Base-by-base conservation (phyloP, 2,113 vertebrate genomes). In the Alaudala cheleensis region DNA sequence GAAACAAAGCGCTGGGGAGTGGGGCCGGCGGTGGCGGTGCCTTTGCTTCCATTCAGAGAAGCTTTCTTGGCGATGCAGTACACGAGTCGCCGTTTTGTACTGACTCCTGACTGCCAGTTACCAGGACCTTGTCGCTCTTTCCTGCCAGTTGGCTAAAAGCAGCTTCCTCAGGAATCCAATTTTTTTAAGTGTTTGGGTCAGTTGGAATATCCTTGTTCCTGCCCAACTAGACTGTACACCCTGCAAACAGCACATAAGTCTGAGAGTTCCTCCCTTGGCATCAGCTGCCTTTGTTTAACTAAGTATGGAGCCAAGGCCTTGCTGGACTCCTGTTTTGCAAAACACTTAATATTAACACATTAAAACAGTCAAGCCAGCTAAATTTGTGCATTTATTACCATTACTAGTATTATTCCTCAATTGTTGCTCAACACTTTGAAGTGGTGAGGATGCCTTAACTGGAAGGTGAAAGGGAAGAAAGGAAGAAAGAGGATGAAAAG, bases 161-260 rank as follows among this genome's bases (percentile, higher is more conserved):
- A 72, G 58, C 70, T 45, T 25, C 33, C 34, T 26, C 47, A 7
- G 80, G 60, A 87, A 58, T 40, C 3, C 29, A 2, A 0, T 13
- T 61, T 67, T 73, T 50, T 42, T 1, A 64, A 57, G 34, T 64
- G 33, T 80, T 77, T 53, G 47, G 47, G 25, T 65, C 45, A 40
- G 31, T 53, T 28, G 54, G 77, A 24, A 28, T 50, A 39, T 16
- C 25, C 37, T 18, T 14, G 6, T 33, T 60, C 37, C 61, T 67
- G 56, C 56, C 40, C 61, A 25, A 9, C 45, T 29, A 2, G 50
- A 19, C 42, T 34, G n/a, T 29, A 4, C 14, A 14, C 10, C 17
- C 22, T 28, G 57, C 18, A 5, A 8, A 3, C 24, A 24, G 3
- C 8, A 2, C 3, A 0, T 1, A 10, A 57, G 25, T 7, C 33